Evolutionary conservation across 2,888 invertebrate species (phyloP).

Genomic region (Sylvicola cinctus): DNA sequence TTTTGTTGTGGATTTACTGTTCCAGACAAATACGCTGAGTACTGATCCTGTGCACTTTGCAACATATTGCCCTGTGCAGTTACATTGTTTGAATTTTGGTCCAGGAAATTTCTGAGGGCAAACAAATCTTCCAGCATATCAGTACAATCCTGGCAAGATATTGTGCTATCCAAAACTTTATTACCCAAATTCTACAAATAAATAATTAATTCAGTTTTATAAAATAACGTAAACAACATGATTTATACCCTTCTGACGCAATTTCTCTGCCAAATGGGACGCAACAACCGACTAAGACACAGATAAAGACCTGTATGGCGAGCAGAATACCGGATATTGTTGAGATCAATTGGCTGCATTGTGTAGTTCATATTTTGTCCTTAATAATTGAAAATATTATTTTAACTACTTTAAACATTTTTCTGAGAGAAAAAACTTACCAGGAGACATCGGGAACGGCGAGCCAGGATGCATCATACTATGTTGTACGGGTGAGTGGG

Average conservation of each 20-base stretch:
- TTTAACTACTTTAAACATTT: too few species aligned
- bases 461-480: conserved; percentile 20
- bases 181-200: too few species aligned
- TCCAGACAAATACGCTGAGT: conserved; percentile 9
- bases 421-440: conserved; percentile 14
- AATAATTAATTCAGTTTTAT: conserved; percentile 25
- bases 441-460: conserved; percentile 24
- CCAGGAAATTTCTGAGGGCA: conserved; percentile 26
- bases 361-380: background rate
- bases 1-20: conserved; percentile 11
- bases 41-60: too few species aligned
- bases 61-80: too few species aligned
- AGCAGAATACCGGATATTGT: conserved; percentile 36
- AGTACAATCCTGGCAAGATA: conserved; percentile 47
- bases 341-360: conserved; percentile 6
- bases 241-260: too few species aligned
- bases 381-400: too few species aligned
- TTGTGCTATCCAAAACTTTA: conserved; percentile 38
- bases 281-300: conserved; percentile 68
- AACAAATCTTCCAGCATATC: conserved; percentile 55
- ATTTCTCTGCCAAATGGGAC: conserved; percentile 71
- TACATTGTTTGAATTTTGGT: too few species aligned
- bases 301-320: conserved; percentile 89
- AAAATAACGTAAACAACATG: too few species aligned
- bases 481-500: conserved; percentile 19